A percentile compares a stretch with the other conserved stretches of the same genome.
These are phyloP conservation scores for Hiodon tergisus DNA, from an alignment of 2,113 vertebrate genomes.

Conservation along the genomic window DNA sequence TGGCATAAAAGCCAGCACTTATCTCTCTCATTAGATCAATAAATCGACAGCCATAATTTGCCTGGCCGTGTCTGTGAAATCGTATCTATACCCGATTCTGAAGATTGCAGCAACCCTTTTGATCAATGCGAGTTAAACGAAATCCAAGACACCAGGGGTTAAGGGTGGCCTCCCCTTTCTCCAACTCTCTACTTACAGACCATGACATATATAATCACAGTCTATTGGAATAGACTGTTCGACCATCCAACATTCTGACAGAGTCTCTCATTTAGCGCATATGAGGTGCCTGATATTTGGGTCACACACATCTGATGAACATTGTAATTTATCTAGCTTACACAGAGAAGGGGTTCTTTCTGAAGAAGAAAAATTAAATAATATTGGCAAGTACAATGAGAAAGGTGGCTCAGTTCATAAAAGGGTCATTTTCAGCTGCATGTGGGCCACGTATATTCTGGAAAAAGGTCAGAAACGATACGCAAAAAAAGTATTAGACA, in stretches of 20 bases:
- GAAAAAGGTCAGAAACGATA: neutral
- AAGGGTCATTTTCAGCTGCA: neutral
- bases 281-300: neutral
- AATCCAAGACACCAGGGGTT: neutral
- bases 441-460: neutral
- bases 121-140: neutral
- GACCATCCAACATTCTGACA: neutral
- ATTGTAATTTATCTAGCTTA: neutral
- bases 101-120: neutral
- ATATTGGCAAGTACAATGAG: neutral
- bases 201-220: neutral
- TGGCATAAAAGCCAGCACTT: neutral
- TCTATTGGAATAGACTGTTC: slow-evolving; percentile 1
- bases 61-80: neutral
- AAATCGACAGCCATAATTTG: neutral
- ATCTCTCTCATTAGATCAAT: slow-evolving; percentile 12
- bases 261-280: neutral
- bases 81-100: neutral
- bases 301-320: slow-evolving; percentile 1
- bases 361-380: neutral
- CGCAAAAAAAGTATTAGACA: neutral
- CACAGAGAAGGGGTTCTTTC: neutral
- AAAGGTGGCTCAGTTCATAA: neutral
- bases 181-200: neutral
- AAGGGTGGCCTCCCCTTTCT: neutral